phyloP scores from a whole-genome alignment of 1,140 invertebrate species.

The Eumaeus atala region DNA sequence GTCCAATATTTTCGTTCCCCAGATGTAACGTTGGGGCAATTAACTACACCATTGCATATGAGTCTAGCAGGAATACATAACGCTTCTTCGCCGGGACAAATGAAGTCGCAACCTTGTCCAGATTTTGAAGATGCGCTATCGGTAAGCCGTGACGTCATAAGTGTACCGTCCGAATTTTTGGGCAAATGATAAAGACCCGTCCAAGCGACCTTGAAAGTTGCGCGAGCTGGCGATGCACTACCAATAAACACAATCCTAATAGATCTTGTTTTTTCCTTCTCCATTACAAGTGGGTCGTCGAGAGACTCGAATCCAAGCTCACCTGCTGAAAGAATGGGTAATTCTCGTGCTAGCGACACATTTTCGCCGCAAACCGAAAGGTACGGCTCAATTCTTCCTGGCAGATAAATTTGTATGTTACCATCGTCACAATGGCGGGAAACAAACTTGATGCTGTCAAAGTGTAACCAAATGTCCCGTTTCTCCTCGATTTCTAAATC shows the following conservation, averaged over 20 bases:
- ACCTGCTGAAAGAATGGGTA: conserved; percentile 84
- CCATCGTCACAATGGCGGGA: conserved; percentile 88
- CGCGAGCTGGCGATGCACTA: conserved; percentile 83
- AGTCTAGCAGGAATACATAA: conserved; percentile 87
- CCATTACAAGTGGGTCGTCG: conserved; percentile 74
- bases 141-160: conserved; percentile 82
- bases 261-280: conserved; percentile 73
- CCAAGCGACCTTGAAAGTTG: conserved; percentile 91
- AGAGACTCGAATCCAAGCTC: conserved; percentile 80
- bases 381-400: conserved; percentile 80
- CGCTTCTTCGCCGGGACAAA: conserved; percentile 87
- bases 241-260: conserved; percentile 81
- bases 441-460: conserved; percentile 89
- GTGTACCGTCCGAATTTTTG: conserved; percentile 84
- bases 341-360: conserved; percentile 82
- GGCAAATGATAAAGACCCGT: conserved; percentile 91
- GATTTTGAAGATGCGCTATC: conserved; percentile 68
- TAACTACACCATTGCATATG: conserved; percentile 89
- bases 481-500: conserved; percentile 87
- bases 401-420: conserved; percentile 87
- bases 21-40: conserved; percentile 82
- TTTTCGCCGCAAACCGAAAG: conserved; percentile 89
- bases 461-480: conserved; percentile 88
- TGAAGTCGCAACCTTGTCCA: conserved; percentile 81
- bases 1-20: conserved; percentile 57